A percentile compares a stretch with the other conserved stretches of the same genome.
Evolutionary conservation across 2,113 vertebrate genomes (phyloP).

Genomic region (Sialia sialis): DNA sequence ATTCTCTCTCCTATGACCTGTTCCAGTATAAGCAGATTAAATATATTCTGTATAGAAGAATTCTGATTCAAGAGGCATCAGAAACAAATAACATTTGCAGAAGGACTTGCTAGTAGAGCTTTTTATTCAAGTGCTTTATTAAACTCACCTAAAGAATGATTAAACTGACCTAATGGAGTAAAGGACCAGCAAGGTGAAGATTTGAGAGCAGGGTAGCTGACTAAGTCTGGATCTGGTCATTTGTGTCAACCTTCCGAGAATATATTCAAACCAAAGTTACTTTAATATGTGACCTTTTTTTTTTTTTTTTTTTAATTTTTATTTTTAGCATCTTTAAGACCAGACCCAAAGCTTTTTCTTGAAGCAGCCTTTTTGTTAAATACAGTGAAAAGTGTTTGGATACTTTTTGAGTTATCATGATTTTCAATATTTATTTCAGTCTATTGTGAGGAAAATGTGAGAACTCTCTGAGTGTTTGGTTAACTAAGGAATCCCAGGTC

Average conservation of each 20-base stretch:
- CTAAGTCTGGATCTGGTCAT: neutral
- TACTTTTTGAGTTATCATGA: neutral
- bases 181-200: neutral
- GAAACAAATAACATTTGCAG: slow-evolving; percentile 28
- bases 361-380: neutral
- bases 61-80: neutral
- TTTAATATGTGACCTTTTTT: neutral
- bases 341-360: neutral
- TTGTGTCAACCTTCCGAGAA: neutral
- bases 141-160: neutral
- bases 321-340: neutral
- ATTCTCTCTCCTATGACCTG: neutral
- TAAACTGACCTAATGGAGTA: neutral
- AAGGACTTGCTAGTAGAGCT: neutral
- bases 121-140: neutral
- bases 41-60: neutral
- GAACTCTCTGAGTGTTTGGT: neutral
- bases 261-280: neutral
- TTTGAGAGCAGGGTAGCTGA: neutral
- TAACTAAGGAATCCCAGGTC: neutral
- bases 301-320: neutral
- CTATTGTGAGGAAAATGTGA: neutral
- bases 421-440: neutral
- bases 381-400: neutral
- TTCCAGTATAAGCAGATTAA: slow-evolving; percentile 44